Percentiles rank a stretch among this genome's conserved stretches.
Evolutionary conservation across 2,888 invertebrate species (phyloP).

Genomic region (Nebria brevicollis): DNA sequence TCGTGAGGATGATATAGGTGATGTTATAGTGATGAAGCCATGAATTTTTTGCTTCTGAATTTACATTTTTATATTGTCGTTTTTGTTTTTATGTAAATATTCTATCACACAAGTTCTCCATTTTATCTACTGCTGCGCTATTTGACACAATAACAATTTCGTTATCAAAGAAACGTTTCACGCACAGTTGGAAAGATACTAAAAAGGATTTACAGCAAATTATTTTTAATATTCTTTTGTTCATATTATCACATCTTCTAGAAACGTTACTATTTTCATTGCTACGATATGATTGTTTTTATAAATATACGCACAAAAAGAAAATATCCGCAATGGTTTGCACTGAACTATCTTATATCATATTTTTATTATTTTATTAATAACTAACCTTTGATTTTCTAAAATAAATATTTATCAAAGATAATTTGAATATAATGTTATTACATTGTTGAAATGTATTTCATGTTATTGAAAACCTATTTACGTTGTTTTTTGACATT

Average conservation of each 20-base stretch:
- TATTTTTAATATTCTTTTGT: not conserved
- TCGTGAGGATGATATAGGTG: constrained; percentile 17
- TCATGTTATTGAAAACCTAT: not conserved
- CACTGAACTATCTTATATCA: too few relatives aligned
- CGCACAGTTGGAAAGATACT: constrained; percentile 26
- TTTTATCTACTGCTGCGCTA: constrained; percentile 17
- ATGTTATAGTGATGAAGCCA: constrained; percentile 28
- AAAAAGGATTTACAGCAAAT: not conserved
- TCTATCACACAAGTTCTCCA: constrained; percentile 33
- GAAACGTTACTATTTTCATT: not conserved
- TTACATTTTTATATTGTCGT: constrained; percentile 43
- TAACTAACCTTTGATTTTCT: too few relatives aligned
- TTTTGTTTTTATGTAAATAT: constrained; percentile 41
- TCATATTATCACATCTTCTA: not conserved
- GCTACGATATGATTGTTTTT: not conserved
- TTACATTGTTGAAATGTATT: not conserved
- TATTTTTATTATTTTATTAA: too few relatives aligned
- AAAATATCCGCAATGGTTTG: too few relatives aligned
- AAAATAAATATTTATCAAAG: not conserved
- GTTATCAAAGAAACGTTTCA: constrained; percentile 25
- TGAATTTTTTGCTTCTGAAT: constrained; percentile 32
- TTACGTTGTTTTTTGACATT: not conserved
- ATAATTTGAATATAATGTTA: not conserved
- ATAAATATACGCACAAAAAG: not conserved
- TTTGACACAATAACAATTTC: constrained; percentile 37